Conservation (phyloP, 1,140 invertebrate genomes). For the Heliconius himera region DNA sequence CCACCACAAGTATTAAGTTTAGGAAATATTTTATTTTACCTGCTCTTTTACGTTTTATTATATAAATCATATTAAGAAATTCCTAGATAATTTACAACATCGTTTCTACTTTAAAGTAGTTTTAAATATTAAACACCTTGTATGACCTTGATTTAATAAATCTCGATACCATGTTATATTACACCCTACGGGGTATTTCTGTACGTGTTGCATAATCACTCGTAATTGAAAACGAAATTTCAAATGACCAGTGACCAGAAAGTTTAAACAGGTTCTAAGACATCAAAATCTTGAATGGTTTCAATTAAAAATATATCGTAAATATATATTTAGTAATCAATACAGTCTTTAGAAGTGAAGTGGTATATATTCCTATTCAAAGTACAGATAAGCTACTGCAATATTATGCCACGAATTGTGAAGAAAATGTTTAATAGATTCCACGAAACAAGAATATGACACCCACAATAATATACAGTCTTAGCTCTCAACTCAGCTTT, state of each 20-base stretch:
- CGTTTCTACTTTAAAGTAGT: background rate
- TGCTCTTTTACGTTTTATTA: too few species aligned
- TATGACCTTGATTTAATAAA: background rate
- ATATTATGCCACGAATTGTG: background rate
- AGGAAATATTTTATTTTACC: too few species aligned
- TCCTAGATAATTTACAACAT: background rate
- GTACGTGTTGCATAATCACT: background rate
- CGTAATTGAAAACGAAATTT: conserved; percentile 22
- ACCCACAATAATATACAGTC: conserved; percentile 1
- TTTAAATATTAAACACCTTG: background rate
- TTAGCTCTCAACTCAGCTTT: background rate
- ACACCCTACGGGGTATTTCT: conserved; percentile 23
- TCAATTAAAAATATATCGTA: conserved; percentile 20
- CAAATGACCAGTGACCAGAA: conserved; percentile 1
- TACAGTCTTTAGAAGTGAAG: background rate
- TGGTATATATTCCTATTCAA: background rate
- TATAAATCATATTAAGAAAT: too few species aligned
- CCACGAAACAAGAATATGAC: background rate
- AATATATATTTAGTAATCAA: conserved; percentile 12
- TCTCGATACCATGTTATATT: conserved; percentile 20
- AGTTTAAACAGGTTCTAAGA: conserved; percentile 7
- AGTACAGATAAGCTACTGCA: background rate
- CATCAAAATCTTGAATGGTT: background rate
- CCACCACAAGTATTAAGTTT: too few species aligned
- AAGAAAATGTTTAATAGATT: conserved; percentile 5